Percentiles rank a stretch among this genome's conserved stretches.
These are phyloP conservation scores for Clusia tigrina DNA, from an alignment of 2,888 invertebrate species.

Conservation along the genomic window DNA sequence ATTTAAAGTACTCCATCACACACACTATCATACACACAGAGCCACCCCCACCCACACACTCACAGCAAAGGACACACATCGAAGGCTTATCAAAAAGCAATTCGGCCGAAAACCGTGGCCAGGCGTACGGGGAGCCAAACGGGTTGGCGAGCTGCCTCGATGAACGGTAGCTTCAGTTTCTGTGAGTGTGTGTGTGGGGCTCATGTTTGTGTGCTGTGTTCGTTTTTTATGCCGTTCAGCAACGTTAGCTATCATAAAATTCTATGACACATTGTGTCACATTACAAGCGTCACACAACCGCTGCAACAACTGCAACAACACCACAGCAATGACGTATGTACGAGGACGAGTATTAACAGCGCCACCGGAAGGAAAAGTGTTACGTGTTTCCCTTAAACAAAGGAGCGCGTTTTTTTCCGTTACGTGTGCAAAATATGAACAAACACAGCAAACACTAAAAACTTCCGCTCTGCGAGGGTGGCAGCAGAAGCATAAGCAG, in stretches of 20 bases:
- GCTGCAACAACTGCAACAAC: no score
- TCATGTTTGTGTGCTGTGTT: neutral
- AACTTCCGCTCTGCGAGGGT: constrained; percentile 8
- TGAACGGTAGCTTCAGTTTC: constrained; percentile 1
- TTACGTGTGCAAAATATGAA: constrained; percentile 4
- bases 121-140: neutral
- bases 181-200: constrained; percentile 8
- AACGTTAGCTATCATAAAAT: constrained; percentile 17
- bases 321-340: neutral
- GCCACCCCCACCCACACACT: no score
- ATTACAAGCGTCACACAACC: constrained; percentile 11
- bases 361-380: constrained; percentile 16
- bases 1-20: no score
- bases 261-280: constrained; percentile 19
- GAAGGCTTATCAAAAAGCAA: constrained; percentile 17
- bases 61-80: neutral
- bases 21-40: neutral
- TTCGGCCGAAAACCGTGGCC: constrained; percentile 8
- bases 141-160: constrained; percentile 11
- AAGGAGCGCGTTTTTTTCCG: neutral
- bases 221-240: neutral
- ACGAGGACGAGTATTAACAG: neutral
- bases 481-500: no score
- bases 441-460: constrained; percentile 20
- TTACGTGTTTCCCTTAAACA: constrained; percentile 11